These are phyloP conservation scores for Ceyx erithaca DNA, from an alignment of 2,797 vertebrate species.

Conservation along the genomic window DNA sequence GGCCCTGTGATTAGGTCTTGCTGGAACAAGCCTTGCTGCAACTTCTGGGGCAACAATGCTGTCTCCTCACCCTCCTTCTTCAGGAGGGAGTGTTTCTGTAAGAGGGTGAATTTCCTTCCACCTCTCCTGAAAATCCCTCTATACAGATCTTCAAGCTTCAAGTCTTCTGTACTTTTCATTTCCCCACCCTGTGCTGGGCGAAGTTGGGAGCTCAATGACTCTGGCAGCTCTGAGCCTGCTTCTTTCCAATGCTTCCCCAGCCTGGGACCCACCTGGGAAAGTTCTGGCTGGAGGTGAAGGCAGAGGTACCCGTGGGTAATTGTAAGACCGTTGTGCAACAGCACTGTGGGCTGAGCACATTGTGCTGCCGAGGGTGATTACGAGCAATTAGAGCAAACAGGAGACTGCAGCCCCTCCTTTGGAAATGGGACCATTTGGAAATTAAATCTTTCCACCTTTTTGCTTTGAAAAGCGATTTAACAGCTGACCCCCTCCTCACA, in stretches of 20 bases:
- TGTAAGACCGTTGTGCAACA: neutral
- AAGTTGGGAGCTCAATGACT: neutral
- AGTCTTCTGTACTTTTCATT: neutral
- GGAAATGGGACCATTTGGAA: neutral
- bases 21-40: neutral
- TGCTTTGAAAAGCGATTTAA: slow-evolving; percentile 46
- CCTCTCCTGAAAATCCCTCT: neutral
- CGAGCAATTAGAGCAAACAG: neutral
- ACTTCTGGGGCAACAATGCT: neutral
- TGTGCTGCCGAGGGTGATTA: neutral
- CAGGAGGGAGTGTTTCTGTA: neutral
- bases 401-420: neutral
- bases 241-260: neutral
- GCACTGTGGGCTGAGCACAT: neutral
- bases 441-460: slow-evolving; percentile 62
- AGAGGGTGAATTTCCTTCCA: neutral
- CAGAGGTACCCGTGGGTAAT: fast-evolving
- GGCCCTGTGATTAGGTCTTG: neutral
- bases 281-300: neutral
- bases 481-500: slow-evolving; percentile 43
- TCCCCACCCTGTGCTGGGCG: neutral
- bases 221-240: neutral
- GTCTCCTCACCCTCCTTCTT: neutral
- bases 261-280: neutral
- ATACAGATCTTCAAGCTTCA: neutral